Evolutionary conservation across 2,797 vertebrate species (phyloP), one percentile per base, ranked within the genome.

Genomic region (Sebastolobus alascanus): DNA sequence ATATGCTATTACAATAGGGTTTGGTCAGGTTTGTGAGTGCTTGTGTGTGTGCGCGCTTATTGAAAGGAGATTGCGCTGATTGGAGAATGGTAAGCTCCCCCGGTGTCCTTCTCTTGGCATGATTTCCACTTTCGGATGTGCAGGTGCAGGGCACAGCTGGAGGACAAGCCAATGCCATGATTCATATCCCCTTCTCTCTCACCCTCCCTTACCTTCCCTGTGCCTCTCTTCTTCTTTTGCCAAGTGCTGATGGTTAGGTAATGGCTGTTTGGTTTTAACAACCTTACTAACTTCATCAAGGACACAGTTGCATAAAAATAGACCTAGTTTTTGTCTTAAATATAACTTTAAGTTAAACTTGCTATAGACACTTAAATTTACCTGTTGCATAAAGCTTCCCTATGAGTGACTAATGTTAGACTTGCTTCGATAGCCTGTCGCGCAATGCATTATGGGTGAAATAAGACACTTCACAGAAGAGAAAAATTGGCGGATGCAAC

Each of bases 111-210:
- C 35, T 68, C 71, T 88, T 90, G 87, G 90, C 82, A 75, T 81
- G 77, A 72, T 84, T 85, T 86, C 75, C 75, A 86, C 79, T 6
- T 83, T 87, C 31, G 74, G 87, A 93, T 86, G 78, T 94, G 92
- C 95, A 95, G 94, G 94, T 96, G 94, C 92, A 56, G 82, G 64
- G 63, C 89, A 87, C 93, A 94, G 93, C 90, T 92, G 92, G 88
- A 89, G 91, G 72, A 91, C 88, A 78, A 85, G 83, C 87, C 89
- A 79, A 75, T 76, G 70, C 87, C 87, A 89, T 93, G 93, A 95
- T 92, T 95, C 92, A 94, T 90, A 90, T 90, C 84, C 89, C 75
- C 63, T 50, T 52, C 68, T 72, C 66, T 60, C 58, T 27, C 43
- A 46, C 65, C 25, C 29, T n/a, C 20, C n/a, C 22, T 40, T 8